Percentiles rank a stretch among this genome's conserved stretches.
Conservation (phyloP, 2,797 vertebrate genomes). For the Chiroxiphia lanceolata region DNA sequence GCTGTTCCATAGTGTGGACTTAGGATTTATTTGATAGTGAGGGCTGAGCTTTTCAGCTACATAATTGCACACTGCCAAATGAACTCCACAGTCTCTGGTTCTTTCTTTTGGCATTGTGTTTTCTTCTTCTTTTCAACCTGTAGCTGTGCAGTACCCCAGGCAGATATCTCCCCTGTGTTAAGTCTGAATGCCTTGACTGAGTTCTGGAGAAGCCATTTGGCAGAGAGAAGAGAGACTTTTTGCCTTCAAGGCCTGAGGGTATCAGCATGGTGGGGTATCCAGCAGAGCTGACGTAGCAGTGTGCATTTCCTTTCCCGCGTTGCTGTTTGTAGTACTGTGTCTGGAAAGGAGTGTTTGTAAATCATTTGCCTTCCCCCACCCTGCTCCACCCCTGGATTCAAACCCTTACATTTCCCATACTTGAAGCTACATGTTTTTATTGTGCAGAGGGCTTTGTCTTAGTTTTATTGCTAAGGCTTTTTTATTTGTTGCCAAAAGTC, state of each 20-base stretch:
- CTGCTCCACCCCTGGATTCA: background rate
- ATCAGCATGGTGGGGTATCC: background rate
- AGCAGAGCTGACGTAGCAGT: background rate
- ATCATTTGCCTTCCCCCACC: background rate
- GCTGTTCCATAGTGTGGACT: accelerated
- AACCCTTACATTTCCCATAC: background rate
- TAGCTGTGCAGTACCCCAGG: background rate
- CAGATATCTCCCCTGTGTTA: background rate
- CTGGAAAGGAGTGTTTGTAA: background rate
- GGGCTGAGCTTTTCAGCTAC: background rate
- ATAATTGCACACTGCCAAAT: background rate
- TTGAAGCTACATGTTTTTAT: background rate
- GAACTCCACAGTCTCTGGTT: background rate
- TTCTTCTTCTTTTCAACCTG: background rate
- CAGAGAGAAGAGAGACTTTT: background rate
- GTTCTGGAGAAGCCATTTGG: background rate
- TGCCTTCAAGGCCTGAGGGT: background rate
- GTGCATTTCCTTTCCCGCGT: background rate
- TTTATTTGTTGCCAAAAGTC: background rate
- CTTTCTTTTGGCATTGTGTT: background rate
- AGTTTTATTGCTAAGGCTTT: background rate
- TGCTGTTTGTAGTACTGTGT: background rate
- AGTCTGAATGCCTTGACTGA: background rate
- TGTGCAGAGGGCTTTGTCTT: background rate
- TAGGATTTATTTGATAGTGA: background rate